phyloP scores from a whole-genome alignment of 2,113 vertebrate species.

The Scalopus aquaticus region DNA sequence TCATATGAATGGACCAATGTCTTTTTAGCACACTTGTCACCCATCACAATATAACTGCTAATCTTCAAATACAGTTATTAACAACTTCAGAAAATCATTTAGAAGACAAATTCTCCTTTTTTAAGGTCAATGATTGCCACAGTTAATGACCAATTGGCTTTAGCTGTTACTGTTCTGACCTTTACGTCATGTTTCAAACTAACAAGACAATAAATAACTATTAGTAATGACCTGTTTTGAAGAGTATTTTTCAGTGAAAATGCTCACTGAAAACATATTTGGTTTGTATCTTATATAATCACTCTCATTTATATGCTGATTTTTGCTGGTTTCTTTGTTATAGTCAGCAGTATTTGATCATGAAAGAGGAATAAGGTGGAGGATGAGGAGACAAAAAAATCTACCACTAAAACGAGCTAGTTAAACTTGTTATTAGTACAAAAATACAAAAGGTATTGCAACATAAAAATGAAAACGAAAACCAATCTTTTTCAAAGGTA shows the following conservation, averaged over 20 bases:
- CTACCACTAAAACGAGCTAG: not conserved
- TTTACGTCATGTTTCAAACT: constrained; percentile 64
- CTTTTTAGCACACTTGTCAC: constrained; percentile 64
- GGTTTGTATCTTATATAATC: constrained; percentile 55
- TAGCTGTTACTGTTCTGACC: constrained; percentile 60
- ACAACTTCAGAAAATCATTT: constrained; percentile 73
- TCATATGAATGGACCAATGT: constrained; percentile 70
- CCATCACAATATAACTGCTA: constrained; percentile 64
- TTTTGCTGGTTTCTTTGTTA: constrained; percentile 31
- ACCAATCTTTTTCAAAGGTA: not conserved
- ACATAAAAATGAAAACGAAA: constrained; percentile 34
- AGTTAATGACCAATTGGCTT: constrained; percentile 73
- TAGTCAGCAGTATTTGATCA: constrained; percentile 32
- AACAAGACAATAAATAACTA: constrained; percentile 65
- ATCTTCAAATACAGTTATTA: constrained; percentile 76
- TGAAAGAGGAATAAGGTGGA: constrained; percentile 23
- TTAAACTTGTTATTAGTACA: not conserved
- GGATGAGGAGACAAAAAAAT: not conserved
- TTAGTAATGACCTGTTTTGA: constrained; percentile 63
- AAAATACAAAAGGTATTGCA: not conserved
- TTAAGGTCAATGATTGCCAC: constrained; percentile 71
- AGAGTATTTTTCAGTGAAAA: constrained; percentile 37
- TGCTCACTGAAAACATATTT: constrained; percentile 52
- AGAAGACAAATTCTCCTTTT: constrained; percentile 65
- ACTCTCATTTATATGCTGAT: constrained; percentile 11